Base-by-base conservation (phyloP, 1,140 invertebrate species). In the Neuroterus valhalla region DNA sequence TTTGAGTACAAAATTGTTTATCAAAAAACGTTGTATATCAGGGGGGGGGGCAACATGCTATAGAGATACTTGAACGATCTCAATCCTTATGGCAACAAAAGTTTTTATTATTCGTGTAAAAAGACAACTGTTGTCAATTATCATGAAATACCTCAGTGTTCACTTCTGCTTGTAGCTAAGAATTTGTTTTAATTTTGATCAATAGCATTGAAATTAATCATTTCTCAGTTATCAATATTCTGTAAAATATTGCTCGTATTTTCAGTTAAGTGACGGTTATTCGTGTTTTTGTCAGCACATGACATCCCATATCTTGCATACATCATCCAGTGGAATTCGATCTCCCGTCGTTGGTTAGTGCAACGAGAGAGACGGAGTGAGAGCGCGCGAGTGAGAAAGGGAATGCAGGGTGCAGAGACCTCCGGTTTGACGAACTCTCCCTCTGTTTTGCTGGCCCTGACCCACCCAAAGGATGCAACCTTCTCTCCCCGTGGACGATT, bases 401-500 rank as follows among this genome's bases (percentile, higher is more conserved):
- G 70, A 55, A 46, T 55, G 26, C 72, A 78, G 81, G 81, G 82
- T 84, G 84, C 80, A 82, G 76, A 78, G 81, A 85, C 84, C 78
- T 82, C 78, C 52, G 76, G 83, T 85, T 87, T 83, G 80, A 85
- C 84, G 82, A 85, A 87, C 85, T 86, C 81, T 76, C 74, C 48
- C 69, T 66, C 45, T 19, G 62, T 69, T 62, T 66, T 67, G 42
- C 78, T 85, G 85, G 87, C 84, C 88, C 87, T 89, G 88, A 89
- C 88, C 88, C 87, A 89, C 87, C 88, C 88, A 88, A 89, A 89
- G 85, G 84, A 88, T 88, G 84, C 82, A 83, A 78, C 83, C 80
- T 76, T 69, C 75, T 78, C 77, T 73, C 62, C 66, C 75, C 68
- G 45, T 52, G 3, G n/a, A 62, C 38, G 21, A 62, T 66, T 50